Percentiles rank a stretch among this genome's conserved stretches.
These are phyloP conservation scores for Orchesella flavescens DNA, from an alignment of 2,888 invertebrate genomes.

Conservation along the genomic window DNA sequence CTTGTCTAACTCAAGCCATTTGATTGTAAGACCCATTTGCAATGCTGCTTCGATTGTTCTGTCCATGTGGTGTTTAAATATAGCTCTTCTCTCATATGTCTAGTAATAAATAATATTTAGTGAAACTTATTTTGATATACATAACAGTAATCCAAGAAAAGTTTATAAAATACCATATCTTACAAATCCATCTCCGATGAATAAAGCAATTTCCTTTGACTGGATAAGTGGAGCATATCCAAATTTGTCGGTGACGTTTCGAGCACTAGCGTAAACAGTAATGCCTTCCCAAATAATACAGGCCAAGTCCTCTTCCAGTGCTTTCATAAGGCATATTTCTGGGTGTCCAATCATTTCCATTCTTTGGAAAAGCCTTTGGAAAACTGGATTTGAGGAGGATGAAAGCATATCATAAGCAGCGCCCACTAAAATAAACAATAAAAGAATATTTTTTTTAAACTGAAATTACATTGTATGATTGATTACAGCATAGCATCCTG, in stretches of 20 bases:
- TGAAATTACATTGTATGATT: no score
- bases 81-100: slow-evolving; percentile 33
- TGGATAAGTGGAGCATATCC: slow-evolving; percentile 14
- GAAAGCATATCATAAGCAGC: slow-evolving; percentile 43
- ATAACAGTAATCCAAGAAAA: no score
- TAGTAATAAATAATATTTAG: background rate
- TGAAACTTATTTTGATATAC: background rate
- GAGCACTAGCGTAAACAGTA: background rate
- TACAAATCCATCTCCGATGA: slow-evolving; percentile 38
- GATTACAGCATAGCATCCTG: background rate
- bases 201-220: slow-evolving; percentile 32
- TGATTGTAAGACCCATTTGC: slow-evolving; percentile 36
- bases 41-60: slow-evolving; percentile 23
- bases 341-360: slow-evolving; percentile 24
- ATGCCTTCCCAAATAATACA: slow-evolving; percentile 48
- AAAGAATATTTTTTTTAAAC: no score
- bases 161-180: background rate
- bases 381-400: slow-evolving; percentile 36
- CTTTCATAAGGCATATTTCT: slow-evolving; percentile 17
- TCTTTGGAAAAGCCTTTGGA: slow-evolving; percentile 20
- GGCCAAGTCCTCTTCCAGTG: slow-evolving; percentile 18
- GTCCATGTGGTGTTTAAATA: slow-evolving; percentile 48
- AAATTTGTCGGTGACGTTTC: slow-evolving; percentile 32
- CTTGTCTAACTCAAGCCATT: slow-evolving; percentile 38
- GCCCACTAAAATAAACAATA: no score